A percentile compares a stretch with the other conserved stretches of the same genome.
phyloP scores from a whole-genome alignment of 2,888 invertebrate genomes.

The Plagodis dolabraria region DNA sequence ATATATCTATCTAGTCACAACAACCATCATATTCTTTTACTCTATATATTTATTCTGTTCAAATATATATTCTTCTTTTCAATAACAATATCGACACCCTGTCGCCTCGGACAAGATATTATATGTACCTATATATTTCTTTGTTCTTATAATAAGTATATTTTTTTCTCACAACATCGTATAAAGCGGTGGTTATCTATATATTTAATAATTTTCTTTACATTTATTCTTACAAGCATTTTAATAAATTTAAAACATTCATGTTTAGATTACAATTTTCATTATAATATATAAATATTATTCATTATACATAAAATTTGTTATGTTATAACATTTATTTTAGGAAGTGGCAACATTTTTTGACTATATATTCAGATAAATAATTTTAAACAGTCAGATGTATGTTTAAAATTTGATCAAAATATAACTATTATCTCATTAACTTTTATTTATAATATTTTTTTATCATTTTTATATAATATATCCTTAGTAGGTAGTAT shows the following conservation, averaged over 20 bases:
- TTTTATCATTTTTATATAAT: no score
- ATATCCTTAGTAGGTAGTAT: no score
- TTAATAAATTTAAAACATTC: conserved; percentile 17
- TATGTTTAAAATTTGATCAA: no score
- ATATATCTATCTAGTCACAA: conserved; percentile 67
- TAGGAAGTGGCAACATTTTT: conserved; percentile 7
- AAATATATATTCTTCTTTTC: conserved; percentile 27
- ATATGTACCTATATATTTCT: not conserved
- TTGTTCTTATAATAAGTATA: conserved; percentile 15
- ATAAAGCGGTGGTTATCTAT: conserved; percentile 49
- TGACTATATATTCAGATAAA: not conserved
- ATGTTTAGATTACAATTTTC: conserved; percentile 1
- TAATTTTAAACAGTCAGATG: no score
- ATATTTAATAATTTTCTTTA: conserved; percentile 15
- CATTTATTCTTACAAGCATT: conserved; percentile 13
- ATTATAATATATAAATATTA: not conserved
- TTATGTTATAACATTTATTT: not conserved
- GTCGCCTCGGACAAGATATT: conserved; percentile 22
- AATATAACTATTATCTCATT: no score
- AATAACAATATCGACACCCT: conserved; percentile 30
- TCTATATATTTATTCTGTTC: conserved; percentile 28
- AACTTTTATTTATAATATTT: no score
- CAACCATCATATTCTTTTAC: conserved; percentile 52
- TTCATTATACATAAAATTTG: not conserved
- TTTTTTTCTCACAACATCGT: conserved; percentile 45